A percentile compares a stretch with the other conserved stretches of the same genome.
phyloP scores from a whole-genome alignment of 2,113 vertebrate species.

The Peucedramus taeniatus region DNA sequence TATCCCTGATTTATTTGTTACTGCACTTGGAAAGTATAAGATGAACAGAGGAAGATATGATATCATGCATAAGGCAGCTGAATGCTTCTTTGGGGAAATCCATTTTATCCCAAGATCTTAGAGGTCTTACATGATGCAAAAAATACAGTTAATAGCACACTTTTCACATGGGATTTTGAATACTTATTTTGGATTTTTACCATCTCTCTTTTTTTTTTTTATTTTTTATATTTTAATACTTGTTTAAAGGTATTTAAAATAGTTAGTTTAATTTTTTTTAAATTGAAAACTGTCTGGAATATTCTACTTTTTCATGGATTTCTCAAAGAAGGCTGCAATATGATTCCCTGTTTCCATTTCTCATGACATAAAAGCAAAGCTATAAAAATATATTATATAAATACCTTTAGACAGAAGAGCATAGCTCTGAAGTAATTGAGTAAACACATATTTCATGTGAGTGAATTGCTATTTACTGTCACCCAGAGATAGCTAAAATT shows the following conservation, averaged over 20 bases:
- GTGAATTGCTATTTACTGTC: neutral
- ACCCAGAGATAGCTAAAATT: neutral
- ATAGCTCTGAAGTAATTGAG: neutral
- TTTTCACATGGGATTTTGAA: neutral
- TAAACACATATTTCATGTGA: neutral
- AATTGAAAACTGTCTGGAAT: neutral
- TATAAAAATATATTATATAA: neutral
- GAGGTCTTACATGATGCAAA: neutral
- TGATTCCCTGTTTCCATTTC: neutral
- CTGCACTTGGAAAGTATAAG: neutral
- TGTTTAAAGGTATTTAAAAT: neutral
- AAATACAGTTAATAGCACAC: neutral
- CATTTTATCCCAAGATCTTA: neutral
- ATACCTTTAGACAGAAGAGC: neutral
- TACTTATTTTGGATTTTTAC: neutral
- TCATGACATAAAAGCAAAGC: neutral
- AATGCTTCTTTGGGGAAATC: neutral
- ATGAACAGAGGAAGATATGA: neutral
- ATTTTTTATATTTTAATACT: neutral
- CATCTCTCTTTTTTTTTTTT: neutral
- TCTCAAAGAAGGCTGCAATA: neutral
- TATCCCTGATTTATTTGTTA: neutral
- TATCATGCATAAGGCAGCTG: neutral
- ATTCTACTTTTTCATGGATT: neutral
- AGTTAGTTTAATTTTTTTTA: neutral